Conservation (phyloP, 2,113 vertebrate species). For the Lycaon pictus region DNA sequence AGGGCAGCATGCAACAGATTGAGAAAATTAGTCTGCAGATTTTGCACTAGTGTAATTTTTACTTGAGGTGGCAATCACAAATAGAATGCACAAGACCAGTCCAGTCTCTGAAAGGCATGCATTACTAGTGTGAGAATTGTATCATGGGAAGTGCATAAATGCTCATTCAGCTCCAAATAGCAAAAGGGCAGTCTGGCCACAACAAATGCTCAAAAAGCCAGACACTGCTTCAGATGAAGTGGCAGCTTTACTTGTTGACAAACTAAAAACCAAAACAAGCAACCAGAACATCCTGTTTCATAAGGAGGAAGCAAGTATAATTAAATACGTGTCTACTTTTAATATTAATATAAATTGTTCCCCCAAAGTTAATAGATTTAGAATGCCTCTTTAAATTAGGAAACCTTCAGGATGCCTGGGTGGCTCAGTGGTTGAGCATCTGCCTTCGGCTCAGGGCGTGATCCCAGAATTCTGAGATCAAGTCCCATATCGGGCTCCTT, state of each 20-base stretch:
- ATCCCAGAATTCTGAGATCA: too few species aligned
- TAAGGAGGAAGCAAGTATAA: neutral
- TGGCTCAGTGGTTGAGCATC: too few species aligned
- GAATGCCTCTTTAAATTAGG: neutral
- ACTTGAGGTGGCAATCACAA: neutral
- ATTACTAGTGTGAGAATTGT: neutral
- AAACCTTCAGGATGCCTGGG: neutral
- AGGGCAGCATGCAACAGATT: neutral
- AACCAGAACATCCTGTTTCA: neutral
- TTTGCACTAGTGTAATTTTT: neutral
- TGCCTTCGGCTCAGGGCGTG: too few species aligned
- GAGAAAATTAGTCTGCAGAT: neutral
- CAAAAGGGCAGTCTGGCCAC: neutral
- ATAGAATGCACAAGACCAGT: neutral
- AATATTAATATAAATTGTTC: neutral
- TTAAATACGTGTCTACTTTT: neutral
- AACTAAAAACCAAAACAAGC: neutral
- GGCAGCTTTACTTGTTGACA: neutral
- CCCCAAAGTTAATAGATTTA: neutral
- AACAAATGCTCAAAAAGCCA: neutral
- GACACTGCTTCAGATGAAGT: neutral
- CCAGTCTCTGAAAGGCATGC: neutral
- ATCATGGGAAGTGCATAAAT: neutral
- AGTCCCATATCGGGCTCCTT: too few species aligned
- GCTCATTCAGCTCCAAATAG: slow-evolving; percentile 11